Evolutionary conservation across 2,797 vertebrate species (phyloP).

Genomic region (Hylomyscus alleni): DNA sequence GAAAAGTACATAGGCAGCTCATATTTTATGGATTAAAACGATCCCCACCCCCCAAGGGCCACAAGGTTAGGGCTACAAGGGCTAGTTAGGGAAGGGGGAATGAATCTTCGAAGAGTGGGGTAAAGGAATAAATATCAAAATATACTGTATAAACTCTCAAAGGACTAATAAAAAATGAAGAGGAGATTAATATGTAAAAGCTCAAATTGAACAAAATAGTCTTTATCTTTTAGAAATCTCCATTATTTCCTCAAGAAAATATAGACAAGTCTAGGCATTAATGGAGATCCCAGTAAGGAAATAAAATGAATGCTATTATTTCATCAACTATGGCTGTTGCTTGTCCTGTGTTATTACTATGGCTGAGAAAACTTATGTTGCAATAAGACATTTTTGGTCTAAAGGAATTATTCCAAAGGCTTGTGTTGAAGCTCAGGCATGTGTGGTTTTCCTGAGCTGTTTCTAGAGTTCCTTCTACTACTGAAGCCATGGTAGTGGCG

Average conservation of each 20-base stretch:
- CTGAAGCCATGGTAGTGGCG: background rate
- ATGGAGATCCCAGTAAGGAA: background rate
- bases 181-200: background rate
- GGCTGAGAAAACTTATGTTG: background rate
- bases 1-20: background rate
- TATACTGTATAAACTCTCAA: background rate
- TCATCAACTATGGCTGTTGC: background rate
- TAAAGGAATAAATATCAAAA: background rate
- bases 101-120: background rate
- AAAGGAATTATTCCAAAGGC: background rate
- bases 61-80: background rate
- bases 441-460: background rate
- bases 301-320: background rate
- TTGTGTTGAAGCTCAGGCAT: background rate
- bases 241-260: background rate
- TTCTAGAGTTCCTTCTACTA: background rate
- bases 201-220: background rate
- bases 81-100: background rate
- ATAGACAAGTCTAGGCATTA: background rate
- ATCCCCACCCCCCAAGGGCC: too few relatives aligned
- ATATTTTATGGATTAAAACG: background rate
- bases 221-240: slow-evolving; percentile 31
- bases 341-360: background rate
- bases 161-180: background rate
- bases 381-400: background rate